Evolutionary conservation across 2,797 vertebrate genomes (phyloP).

Genomic region (Gambelia wislizenii): DNA sequence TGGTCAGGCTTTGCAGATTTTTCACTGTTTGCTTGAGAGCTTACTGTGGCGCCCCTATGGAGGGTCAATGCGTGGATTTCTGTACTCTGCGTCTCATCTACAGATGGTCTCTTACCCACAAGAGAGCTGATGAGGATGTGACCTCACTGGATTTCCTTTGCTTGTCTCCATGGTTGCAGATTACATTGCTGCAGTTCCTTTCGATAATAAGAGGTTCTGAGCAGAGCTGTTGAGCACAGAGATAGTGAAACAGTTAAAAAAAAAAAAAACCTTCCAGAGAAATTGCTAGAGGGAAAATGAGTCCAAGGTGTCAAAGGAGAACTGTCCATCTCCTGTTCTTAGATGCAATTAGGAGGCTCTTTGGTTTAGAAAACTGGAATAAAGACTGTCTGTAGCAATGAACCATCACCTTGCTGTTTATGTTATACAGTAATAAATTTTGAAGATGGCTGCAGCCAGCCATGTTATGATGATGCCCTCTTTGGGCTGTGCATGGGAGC

Average conservation of each 20-base stretch:
- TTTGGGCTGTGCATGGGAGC: constrained; percentile 17
- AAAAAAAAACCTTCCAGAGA: constrained; percentile 47
- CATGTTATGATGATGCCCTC: background rate
- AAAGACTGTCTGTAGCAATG: constrained; percentile 19
- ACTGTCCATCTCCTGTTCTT: constrained; percentile 45
- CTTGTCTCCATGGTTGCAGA: constrained; percentile 42
- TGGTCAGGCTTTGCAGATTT: background rate
- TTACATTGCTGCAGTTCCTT: background rate
- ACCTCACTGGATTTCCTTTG: constrained; percentile 34
- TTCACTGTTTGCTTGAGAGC: background rate
- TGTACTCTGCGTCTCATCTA: constrained; percentile 10
- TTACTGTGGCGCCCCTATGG: background rate
- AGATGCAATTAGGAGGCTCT: constrained; percentile 49
- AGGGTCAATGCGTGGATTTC: constrained; percentile 15
- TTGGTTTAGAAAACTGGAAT: constrained; percentile 41
- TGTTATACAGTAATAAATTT: constrained; percentile 41
- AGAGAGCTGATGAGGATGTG: constrained; percentile 26
- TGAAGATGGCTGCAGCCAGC: constrained; percentile 32
- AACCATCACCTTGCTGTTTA: constrained; percentile 27
- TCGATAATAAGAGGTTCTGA: constrained; percentile 23
- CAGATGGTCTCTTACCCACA: constrained; percentile 28
- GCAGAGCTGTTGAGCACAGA: constrained; percentile 26
- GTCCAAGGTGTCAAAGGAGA: constrained; percentile 44
- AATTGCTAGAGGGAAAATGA: constrained; percentile 57
- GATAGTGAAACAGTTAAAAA: background rate